Percentiles rank a stretch among this genome's conserved stretches.
These are phyloP conservation scores for Apolygus lucorum DNA, from an alignment of 1,140 invertebrate genomes.

Conservation along the genomic window DNA sequence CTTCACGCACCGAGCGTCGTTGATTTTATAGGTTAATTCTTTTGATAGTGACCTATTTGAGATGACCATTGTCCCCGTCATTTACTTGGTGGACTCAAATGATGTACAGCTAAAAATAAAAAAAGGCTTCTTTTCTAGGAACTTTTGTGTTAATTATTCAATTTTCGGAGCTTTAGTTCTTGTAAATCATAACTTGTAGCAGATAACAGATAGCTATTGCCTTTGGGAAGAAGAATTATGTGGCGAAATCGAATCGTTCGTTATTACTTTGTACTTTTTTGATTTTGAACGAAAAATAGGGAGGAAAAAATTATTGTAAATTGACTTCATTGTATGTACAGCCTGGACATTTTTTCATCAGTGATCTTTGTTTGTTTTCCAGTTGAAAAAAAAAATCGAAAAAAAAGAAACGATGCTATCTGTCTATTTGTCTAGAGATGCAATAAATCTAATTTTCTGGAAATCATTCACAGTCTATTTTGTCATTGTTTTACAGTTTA, in stretches of 20 bases:
- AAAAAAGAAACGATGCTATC: conserved; percentile 12
- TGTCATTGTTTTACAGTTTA: too few species aligned
- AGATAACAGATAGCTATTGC: neutral
- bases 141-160: too few species aligned
- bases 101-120: too few species aligned
- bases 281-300: conserved; percentile 10
- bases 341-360: conserved; percentile 15
- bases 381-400: conserved; percentile 18
- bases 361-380: conserved; percentile 14
- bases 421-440: conserved; percentile 27
- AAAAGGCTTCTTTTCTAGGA: too few species aligned
- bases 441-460: conserved; percentile 25
- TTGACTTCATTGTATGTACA: conserved; percentile 12
- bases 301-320: conserved; percentile 17
- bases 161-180: neutral
- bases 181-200: neutral
- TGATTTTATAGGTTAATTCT: too few species aligned
- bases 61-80: too few species aligned
- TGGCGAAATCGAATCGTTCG: neutral
- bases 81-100: too few species aligned
- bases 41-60: too few species aligned
- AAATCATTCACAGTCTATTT: too few species aligned
- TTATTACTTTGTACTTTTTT: neutral
- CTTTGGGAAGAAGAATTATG: neutral
- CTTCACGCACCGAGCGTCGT: too few species aligned